A percentile compares a stretch with the other conserved stretches of the same genome.
phyloP scores from a whole-genome alignment of 2,113 vertebrate genomes.

The Ahaetulla prasina region DNA sequence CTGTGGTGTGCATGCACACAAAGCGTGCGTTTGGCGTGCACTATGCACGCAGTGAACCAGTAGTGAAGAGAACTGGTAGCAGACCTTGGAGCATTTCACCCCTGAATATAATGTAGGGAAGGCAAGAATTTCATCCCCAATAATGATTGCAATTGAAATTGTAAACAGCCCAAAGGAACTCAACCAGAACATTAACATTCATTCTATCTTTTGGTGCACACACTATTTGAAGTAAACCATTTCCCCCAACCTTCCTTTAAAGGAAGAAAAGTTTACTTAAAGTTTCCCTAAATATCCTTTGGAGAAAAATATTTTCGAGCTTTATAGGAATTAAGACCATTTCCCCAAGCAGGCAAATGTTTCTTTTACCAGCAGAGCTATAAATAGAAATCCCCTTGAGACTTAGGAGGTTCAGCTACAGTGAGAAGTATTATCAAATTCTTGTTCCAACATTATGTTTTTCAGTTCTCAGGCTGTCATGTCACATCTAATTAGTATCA shows the following conservation, averaged over 20 bases:
- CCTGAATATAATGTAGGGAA: not conserved
- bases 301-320: not conserved
- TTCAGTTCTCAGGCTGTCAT: not conserved
- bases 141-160: not conserved
- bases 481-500: constrained; percentile 12
- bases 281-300: not conserved
- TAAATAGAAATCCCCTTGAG: constrained; percentile 15
- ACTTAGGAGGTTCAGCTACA: constrained; percentile 8
- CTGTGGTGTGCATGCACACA: too few species aligned
- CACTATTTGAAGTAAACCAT: not conserved
- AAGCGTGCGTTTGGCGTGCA: too few species aligned
- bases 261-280: not conserved
- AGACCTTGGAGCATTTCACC: too few species aligned
- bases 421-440: constrained; percentile 10
- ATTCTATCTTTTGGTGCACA: not conserved
- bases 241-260: not conserved
- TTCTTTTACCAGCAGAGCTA: not conserved
- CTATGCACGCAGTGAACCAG: too few species aligned
- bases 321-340: constrained; percentile 13
- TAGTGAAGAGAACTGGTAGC: too few species aligned
- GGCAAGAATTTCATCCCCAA: not conserved
- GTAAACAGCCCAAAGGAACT: not conserved
- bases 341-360: not conserved
- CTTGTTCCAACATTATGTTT: constrained; percentile 3
- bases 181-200: not conserved